A percentile compares a stretch with the other conserved stretches of the same genome.
Conservation (phyloP, 2,113 vertebrate genomes). For the Lipophrys pholis region DNA sequence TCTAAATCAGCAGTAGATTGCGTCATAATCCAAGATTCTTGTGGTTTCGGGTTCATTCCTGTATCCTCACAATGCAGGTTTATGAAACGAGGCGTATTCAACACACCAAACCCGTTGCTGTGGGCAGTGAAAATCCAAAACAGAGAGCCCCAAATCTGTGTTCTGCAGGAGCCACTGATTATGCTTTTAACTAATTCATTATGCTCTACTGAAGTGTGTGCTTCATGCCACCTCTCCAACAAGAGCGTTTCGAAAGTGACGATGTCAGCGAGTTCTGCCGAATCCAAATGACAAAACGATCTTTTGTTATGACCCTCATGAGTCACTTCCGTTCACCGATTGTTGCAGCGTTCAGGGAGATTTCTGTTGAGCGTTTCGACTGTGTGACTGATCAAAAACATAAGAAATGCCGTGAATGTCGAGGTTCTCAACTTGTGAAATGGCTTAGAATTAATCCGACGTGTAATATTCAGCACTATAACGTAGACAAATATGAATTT, state of each 20-base stretch:
- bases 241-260: conserved; percentile 27
- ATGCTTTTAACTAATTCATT: conserved; percentile 23
- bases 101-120: neutral
- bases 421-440: neutral
- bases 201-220: conserved; percentile 20
- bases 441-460: no score
- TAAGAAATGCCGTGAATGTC: neutral
- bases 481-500: no score
- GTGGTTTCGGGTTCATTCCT: neutral
- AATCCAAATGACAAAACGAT: conserved; percentile 31
- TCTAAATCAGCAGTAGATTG: conserved; percentile 10
- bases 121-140: neutral
- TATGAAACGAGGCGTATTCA: neutral
- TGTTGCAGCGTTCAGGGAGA: conserved; percentile 44
- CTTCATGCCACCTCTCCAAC: conserved; percentile 26
- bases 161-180: conserved; percentile 13
- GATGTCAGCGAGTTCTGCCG: conserved; percentile 47
- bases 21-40: neutral
- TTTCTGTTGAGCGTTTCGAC: neutral
- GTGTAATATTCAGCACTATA: no score
- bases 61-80: neutral
- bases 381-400: neutral
- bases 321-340: conserved; percentile 43
- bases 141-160: neutral
- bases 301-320: conserved; percentile 44